Evolutionary conservation across 2,888 invertebrate genomes (phyloP).

Genomic region (Nymphalis c-album): DNA sequence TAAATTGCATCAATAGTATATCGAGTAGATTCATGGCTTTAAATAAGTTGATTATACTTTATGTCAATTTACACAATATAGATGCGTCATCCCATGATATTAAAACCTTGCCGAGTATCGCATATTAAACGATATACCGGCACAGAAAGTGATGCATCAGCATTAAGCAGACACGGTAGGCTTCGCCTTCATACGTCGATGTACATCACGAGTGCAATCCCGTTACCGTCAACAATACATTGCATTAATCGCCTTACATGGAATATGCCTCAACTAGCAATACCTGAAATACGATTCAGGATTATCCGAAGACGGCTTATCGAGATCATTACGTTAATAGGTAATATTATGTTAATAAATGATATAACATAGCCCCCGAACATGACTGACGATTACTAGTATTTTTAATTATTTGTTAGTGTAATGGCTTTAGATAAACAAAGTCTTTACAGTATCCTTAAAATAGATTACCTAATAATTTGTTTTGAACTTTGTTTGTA

Average conservation of each 20-base stretch:
- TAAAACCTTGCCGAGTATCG: not conserved
- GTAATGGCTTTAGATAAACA: too few species aligned
- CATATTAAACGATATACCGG: not conserved
- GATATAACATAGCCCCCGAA: not conserved
- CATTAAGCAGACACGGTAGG: constrained; percentile 6
- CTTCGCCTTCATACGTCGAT: constrained; percentile 39
- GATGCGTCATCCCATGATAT: too few species aligned
- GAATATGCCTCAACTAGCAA: constrained; percentile 26
- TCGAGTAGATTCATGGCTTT: too few species aligned
- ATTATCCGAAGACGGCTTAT: constrained; percentile 20
- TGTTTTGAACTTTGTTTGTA: too few species aligned
- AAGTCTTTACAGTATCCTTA: too few species aligned
- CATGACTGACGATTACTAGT: not conserved
- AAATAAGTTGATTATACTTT: too few species aligned
- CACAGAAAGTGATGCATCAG: constrained; percentile 12
- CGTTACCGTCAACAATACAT: constrained; percentile 50
- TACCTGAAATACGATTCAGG: constrained; percentile 20
- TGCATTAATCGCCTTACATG: constrained; percentile 32
- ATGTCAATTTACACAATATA: too few species aligned
- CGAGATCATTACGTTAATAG: constrained; percentile 3
- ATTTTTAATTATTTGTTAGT: too few species aligned
- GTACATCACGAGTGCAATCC: constrained; percentile 55
- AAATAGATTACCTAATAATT: too few species aligned
- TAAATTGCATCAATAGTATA: too few species aligned
- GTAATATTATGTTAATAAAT: not conserved